A percentile compares a stretch with the other conserved stretches of the same genome.
These are phyloP conservation scores for Apodemia duryi DNA, from an alignment of 2,888 invertebrate genomes.

Conservation along the genomic window DNA sequence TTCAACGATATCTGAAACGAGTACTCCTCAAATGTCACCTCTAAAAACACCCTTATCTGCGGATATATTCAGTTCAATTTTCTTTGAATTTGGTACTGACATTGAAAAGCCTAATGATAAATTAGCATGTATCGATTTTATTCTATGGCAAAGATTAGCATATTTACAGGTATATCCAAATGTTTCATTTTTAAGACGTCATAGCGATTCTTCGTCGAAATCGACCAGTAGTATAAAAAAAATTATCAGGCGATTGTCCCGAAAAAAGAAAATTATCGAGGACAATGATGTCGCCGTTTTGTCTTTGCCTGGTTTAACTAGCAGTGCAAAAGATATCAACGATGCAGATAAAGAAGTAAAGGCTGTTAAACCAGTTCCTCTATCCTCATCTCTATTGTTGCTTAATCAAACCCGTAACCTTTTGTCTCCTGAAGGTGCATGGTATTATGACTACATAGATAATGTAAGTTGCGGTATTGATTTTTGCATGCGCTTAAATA, in stretches of 20 bases:
- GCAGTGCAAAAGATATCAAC: slow-evolving; percentile 51
- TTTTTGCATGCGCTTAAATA: slow-evolving; percentile 39
- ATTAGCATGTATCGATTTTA: slow-evolving; percentile 61
- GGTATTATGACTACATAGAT: slow-evolving; percentile 73
- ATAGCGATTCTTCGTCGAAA: slow-evolving; percentile 44
- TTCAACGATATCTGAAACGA: slow-evolving; percentile 60
- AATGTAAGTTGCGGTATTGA: slow-evolving; percentile 66
- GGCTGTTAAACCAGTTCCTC: slow-evolving; percentile 53
- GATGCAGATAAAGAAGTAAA: slow-evolving; percentile 61
- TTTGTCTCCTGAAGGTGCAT: slow-evolving; percentile 62
- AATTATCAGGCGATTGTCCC: slow-evolving; percentile 48
- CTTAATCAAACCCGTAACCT: slow-evolving; percentile 60
- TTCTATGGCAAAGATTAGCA: slow-evolving; percentile 64
- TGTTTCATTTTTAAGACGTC: slow-evolving; percentile 50
- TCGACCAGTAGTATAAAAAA: slow-evolving; percentile 47
- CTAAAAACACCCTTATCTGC: slow-evolving; percentile 47
- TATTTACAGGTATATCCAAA: slow-evolving; percentile 56
- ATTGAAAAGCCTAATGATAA: slow-evolving; percentile 46
- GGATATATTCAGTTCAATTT: slow-evolving; percentile 63
- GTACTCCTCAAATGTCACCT: slow-evolving; percentile 45
- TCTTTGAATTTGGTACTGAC: slow-evolving; percentile 58
- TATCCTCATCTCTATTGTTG: slow-evolving; percentile 59
- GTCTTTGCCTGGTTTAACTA: slow-evolving; percentile 57
- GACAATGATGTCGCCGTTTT: slow-evolving; percentile 58
- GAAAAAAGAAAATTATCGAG: slow-evolving; percentile 43